phyloP scores from a whole-genome alignment of 2,888 invertebrate genomes.

The Phyllotreta cruciferae region DNA sequence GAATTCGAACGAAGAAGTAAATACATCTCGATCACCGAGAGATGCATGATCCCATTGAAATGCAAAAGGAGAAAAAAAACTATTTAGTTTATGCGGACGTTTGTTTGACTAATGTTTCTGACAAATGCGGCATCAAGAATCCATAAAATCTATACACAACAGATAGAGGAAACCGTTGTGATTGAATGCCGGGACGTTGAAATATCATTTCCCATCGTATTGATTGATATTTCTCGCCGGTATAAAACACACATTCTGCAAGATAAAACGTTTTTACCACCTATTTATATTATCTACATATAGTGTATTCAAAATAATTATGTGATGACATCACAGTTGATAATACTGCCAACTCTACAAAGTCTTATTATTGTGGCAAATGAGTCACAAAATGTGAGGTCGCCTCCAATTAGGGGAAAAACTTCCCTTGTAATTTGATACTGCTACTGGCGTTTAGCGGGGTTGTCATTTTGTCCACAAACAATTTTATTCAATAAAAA shows the following conservation, averaged over 20 bases:
- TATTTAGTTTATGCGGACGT: conserved; percentile 6
- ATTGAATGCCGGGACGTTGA: conserved; percentile 1
- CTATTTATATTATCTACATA: too few species aligned
- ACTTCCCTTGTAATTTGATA: too few species aligned
- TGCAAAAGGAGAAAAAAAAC: not conserved
- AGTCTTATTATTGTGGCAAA: too few species aligned
- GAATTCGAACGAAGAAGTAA: conserved; percentile 4
- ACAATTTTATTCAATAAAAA: too few species aligned
- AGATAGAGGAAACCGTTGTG: conserved; percentile 10
- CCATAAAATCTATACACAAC: conserved; percentile 1
- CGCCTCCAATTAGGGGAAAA: too few species aligned
- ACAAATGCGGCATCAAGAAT: conserved; percentile 12
- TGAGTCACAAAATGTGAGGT: too few species aligned
- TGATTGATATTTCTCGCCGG: conserved; percentile 3
- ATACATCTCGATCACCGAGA: conserved; percentile 9
- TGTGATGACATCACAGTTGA: too few species aligned
- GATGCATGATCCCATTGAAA: conserved; percentile 5
- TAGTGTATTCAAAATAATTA: too few species aligned
- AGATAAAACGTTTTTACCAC: too few species aligned
- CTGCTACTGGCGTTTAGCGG: too few species aligned
- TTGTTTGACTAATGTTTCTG: conserved; percentile 15
- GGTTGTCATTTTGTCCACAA: too few species aligned
- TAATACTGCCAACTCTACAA: too few species aligned
- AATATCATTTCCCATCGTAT: not conserved
- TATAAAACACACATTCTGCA: not conserved